Evolutionary conservation across 2,888 invertebrate species (phyloP), one percentile per base, ranked within the genome.

Genomic region (Drosophila borborema): DNA sequence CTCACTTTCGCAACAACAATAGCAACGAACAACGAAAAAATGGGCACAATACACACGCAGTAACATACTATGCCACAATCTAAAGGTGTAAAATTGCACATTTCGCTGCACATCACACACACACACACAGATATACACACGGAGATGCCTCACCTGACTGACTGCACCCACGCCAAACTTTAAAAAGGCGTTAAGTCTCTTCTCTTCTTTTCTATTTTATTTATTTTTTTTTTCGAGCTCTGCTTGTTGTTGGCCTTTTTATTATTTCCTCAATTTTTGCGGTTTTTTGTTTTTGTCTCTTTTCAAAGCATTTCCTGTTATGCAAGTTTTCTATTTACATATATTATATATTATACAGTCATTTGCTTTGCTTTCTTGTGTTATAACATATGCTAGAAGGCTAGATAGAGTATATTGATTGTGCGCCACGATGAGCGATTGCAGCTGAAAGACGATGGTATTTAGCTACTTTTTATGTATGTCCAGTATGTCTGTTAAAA

Each of bases 31-130:
- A 67, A 8, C 41, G 16, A 59, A 64, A 65, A 76, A 78, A 81
- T 70, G 81, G 63, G 82, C 87, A 84, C 74, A 71, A 78, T 82
- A 86, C 82, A 72, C 74, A 87, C 80, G 72, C 74, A 85, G 74
- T 71, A 71, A 72, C 66, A 72, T 62, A 61, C 53, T 53, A 53
- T 20, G 53, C 53, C 53, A 64, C 75, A 74, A 76, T 70, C 49
- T 62, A 76, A 82, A 85, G 83, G 83, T 86, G 83, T 87, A 79
- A 81, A 79, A 83, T 86, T 86, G 85, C 85, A 86, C 87, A 89
- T 89, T 84, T 86, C 81, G 73, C 82, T 87, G 85, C 73, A 84
- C 82, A 87, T 46, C 60, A 67, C 55, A 61, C 48, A 46, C 40
- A 48, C 48, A 56, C 45, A 61, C 46, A 45, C 43, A 61, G 46